Evolutionary conservation across 2,888 invertebrate species (phyloP).

Genomic region (Idaea dimidiata): DNA sequence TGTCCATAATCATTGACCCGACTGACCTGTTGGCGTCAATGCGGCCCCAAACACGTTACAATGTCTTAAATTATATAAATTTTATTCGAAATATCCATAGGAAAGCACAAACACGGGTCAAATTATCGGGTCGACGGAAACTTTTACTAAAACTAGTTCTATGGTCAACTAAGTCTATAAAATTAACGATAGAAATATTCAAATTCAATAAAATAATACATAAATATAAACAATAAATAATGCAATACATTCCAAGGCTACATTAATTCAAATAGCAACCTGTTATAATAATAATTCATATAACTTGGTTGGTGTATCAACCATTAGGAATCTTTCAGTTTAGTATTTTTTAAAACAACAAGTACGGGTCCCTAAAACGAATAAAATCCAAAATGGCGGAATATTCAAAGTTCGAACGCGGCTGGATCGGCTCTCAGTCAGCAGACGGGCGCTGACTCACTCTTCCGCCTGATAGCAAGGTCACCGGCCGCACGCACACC

Average conservation of each 20-base stretch:
- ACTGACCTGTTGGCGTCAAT: slow-evolving; percentile 33
- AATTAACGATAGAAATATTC: not conserved
- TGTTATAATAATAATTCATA: not conserved
- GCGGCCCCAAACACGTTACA: not conserved
- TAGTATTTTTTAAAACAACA: too few relatives aligned
- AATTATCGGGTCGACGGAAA: not conserved
- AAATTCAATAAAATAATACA: not conserved
- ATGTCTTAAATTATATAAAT: slow-evolving; percentile 3
- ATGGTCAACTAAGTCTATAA: not conserved
- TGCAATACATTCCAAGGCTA: not conserved
- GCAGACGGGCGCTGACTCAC: slow-evolving; percentile 76
- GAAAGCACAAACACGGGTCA: not conserved
- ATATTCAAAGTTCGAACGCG: slow-evolving; percentile 19
- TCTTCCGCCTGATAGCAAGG: slow-evolving; percentile 81
- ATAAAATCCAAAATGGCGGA: slow-evolving; percentile 12
- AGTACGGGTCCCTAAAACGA: slow-evolving; percentile 4
- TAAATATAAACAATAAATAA: not conserved
- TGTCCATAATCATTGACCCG: slow-evolving; percentile 7
- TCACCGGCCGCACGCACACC: slow-evolving; percentile 74
- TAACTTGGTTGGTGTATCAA: not conserved
- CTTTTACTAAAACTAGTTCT: slow-evolving; percentile 3
- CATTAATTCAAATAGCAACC: too few relatives aligned
- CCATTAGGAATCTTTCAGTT: too few relatives aligned
- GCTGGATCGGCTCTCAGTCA: slow-evolving; percentile 30
- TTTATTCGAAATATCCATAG: not conserved